Evolutionary conservation across 2,888 invertebrate genomes (phyloP).

Genomic region (Heliothis peltigera): DNA sequence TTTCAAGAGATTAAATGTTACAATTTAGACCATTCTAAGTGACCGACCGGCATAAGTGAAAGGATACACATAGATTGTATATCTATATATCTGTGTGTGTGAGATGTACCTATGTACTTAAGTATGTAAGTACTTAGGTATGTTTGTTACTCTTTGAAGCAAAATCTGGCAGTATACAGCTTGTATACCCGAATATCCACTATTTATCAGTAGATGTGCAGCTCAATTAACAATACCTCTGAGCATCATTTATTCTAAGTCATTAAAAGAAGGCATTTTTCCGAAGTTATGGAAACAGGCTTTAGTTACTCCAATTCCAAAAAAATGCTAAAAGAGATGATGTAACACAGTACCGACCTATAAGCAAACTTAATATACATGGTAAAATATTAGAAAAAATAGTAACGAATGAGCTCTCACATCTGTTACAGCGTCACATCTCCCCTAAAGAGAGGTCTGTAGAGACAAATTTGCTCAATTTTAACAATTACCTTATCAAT

Average conservation of each 20-base stretch:
- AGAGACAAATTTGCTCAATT: conserved; percentile 1
- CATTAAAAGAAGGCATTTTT: conserved; percentile 4
- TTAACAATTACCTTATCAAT: not conserved
- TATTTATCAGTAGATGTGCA: not conserved
- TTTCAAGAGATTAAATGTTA: not conserved
- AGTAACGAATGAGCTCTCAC: not conserved
- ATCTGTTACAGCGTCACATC: not conserved
- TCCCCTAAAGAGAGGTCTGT: not conserved
- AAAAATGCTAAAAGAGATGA: conserved; percentile 1
- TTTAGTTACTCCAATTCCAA: not conserved
- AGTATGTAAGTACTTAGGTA: too few species aligned
- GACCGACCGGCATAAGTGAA: not conserved
- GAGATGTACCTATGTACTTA: too few species aligned
- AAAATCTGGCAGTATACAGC: too few species aligned
- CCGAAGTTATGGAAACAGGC: not conserved
- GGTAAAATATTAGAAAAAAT: conserved; percentile 2
- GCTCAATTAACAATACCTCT: conserved; percentile 4
- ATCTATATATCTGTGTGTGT: too few species aligned
- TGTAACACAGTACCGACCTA: conserved; percentile 2
- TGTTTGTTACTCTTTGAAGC: too few species aligned
- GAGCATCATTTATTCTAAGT: conserved; percentile 1
- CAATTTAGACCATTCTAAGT: not conserved
- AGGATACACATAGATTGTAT: too few species aligned
- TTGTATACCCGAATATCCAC: too few species aligned
- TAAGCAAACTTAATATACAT: conserved; percentile 4